Conservation (phyloP, 2,113 vertebrate genomes). For the Sinocyclocheilus rhinocerous region DNA sequence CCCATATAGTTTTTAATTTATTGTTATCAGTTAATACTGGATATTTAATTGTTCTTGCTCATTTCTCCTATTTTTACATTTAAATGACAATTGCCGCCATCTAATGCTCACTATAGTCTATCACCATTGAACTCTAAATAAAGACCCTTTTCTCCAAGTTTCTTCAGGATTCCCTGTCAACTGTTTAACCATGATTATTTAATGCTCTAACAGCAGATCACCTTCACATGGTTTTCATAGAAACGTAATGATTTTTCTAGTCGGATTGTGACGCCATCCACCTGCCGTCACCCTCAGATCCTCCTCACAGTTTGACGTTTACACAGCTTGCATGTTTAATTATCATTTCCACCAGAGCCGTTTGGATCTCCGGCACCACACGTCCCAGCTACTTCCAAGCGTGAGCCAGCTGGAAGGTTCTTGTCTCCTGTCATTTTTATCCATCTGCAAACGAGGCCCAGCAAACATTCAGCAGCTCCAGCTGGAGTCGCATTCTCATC, state of each 20-base stretch:
- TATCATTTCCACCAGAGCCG: slow-evolving; percentile 20
- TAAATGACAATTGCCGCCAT: too few species aligned
- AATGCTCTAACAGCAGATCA: neutral
- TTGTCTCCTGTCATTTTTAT: slow-evolving; percentile 16
- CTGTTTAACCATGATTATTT: neutral
- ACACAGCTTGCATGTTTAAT: slow-evolving; percentile 2
- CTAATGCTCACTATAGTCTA: too few species aligned
- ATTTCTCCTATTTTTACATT: too few species aligned
- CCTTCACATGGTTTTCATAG: neutral
- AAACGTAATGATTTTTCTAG: neutral
- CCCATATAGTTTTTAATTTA: too few species aligned
- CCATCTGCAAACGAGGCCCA: slow-evolving; percentile 33
- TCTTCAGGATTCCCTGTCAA: neutral
- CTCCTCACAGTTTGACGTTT: slow-evolving; percentile 1
- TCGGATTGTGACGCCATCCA: too few species aligned
- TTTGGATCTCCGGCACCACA: neutral
- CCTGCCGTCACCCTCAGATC: neutral
- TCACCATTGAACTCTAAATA: neutral
- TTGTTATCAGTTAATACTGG: too few species aligned
- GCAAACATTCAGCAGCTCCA: slow-evolving; percentile 38
- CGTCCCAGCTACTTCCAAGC: slow-evolving; percentile 15
- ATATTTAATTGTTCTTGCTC: too few species aligned
- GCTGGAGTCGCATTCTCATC: slow-evolving; percentile 28
- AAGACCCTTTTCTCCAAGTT: neutral
- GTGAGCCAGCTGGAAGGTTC: slow-evolving; percentile 42